These are phyloP conservation scores for Chitala chitala DNA, from an alignment of 2,113 vertebrate genomes.

Conservation along the genomic window DNA sequence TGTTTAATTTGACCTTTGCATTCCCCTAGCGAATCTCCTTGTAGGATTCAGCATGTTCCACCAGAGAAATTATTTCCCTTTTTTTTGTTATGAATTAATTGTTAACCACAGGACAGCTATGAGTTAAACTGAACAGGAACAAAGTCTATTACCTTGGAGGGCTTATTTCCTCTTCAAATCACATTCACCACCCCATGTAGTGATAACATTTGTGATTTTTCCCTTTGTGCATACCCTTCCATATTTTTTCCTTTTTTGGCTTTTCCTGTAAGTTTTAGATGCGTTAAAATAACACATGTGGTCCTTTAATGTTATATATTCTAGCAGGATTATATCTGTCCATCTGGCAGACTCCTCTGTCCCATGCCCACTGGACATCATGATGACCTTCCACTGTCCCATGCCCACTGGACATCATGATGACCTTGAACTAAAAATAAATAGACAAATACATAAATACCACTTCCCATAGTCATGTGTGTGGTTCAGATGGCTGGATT, in stretches of 20 bases:
- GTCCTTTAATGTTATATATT: no score
- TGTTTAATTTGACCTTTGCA: slow-evolving; percentile 64
- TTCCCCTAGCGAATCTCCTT: slow-evolving; percentile 55
- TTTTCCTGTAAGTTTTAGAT: neutral
- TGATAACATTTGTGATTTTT: neutral
- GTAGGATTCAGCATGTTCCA: slow-evolving; percentile 48
- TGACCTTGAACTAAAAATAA: no score
- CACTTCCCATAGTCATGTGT: no score
- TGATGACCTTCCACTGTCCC: no score
- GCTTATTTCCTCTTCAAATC: neutral
- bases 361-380: no score
- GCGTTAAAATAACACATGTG: no score
- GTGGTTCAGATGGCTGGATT: no score
- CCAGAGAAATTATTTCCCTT: slow-evolving; percentile 55
- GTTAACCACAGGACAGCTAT: slow-evolving; percentile 50
- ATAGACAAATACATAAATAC: no score
- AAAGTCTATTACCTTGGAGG: slow-evolving; percentile 39
- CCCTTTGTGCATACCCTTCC: neutral
- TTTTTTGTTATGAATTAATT: slow-evolving; percentile 68
- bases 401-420: no score
- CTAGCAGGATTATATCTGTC: no score
- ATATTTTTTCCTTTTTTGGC: neutral
- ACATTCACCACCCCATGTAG: neutral
- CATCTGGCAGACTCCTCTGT: no score
- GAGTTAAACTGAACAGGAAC: slow-evolving; percentile 34